These are phyloP conservation scores for Cynopterus brachyotis DNA, from an alignment of 2,113 vertebrate species.

Conservation along the genomic window DNA sequence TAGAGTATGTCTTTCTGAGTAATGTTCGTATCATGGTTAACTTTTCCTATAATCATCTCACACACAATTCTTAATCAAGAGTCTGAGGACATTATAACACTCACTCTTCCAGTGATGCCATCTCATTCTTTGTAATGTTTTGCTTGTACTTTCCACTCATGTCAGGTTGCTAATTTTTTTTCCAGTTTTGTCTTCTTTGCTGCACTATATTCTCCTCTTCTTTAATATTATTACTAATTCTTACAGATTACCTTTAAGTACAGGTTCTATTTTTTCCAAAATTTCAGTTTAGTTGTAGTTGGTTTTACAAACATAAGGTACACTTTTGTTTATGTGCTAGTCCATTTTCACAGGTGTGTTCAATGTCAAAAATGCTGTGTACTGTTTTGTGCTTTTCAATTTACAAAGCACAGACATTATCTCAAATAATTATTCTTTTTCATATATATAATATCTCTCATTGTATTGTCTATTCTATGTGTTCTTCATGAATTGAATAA, in stretches of 20 bases:
- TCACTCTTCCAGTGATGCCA: background rate
- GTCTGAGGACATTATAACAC: background rate
- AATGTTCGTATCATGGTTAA: background rate
- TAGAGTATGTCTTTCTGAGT: background rate
- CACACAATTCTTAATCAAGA: background rate
- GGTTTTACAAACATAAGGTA: background rate
- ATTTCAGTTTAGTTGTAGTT: background rate
- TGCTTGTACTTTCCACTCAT: background rate
- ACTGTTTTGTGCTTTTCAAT: background rate
- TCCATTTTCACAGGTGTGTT: background rate
- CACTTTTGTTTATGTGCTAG: background rate
- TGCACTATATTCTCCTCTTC: background rate
- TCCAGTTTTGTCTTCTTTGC: background rate
- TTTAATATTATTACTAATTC: background rate
- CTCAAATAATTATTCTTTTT: background rate
- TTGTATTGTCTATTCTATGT: background rate
- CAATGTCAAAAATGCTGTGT: background rate
- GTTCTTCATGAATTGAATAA: background rate
- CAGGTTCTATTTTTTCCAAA: background rate
- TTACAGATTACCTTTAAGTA: background rate
- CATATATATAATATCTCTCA: background rate
- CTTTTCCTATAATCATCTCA: background rate
- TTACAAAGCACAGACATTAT: background rate
- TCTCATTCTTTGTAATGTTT: background rate
- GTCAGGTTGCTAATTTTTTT: background rate